These are phyloP conservation scores for Eurois occulta DNA, from an alignment of 2,888 invertebrate species.

Conservation along the genomic window DNA sequence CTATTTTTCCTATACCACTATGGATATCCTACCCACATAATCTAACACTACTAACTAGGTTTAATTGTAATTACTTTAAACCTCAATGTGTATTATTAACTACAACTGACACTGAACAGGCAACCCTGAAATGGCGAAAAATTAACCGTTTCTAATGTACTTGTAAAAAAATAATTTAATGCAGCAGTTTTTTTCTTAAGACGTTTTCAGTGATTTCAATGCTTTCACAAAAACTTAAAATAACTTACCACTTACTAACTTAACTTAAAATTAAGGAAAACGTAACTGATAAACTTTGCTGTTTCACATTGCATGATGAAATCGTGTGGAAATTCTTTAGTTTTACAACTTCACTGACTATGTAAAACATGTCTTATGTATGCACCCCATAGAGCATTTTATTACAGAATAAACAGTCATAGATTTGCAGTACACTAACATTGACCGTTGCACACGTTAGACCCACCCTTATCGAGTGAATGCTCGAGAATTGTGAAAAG, in stretches of 20 bases:
- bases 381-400: background rate
- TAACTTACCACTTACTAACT: no score
- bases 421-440: background rate
- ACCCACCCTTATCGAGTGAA: background rate
- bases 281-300: background rate
- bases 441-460: background rate
- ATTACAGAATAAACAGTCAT: background rate
- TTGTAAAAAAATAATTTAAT: background rate
- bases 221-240: background rate
- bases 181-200: background rate
- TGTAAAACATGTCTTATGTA: background rate
- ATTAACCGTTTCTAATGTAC: background rate
- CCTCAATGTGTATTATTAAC: background rate
- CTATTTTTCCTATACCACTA: background rate
- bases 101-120: no score
- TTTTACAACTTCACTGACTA: background rate
- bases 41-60: background rate
- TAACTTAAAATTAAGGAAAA: background rate
- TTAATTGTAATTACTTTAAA: background rate
- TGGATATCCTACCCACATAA: background rate
- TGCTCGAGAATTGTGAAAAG: background rate
- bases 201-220: background rate
- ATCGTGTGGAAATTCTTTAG: background rate
- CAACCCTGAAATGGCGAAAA: no score
- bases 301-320: background rate